Evolutionary conservation across 2,888 invertebrate genomes (phyloP), one percentile per base, ranked within the genome.

Genomic region (Chrysolina americana): DNA sequence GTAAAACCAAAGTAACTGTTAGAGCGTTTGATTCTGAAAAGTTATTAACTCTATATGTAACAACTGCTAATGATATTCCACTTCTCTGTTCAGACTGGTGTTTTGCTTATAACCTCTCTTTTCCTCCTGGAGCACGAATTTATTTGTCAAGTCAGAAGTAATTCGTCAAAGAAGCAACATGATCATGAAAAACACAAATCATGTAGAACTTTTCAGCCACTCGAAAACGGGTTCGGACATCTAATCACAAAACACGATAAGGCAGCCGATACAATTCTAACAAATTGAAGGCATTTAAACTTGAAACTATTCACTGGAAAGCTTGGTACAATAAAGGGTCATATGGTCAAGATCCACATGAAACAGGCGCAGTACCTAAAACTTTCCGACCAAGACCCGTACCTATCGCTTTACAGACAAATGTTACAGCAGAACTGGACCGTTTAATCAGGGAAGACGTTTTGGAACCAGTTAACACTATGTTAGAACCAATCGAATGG

Each of bases 321-420:
- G 10, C 15, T 73, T 13, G 69, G 69, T 15, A 41, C 47, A 23
- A 69, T 73, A 4, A 68, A 69, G 41, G 59, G 63, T 4, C 63
- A 69, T 50, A 41, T 41, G 19, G 63, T 41, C 13, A 68, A 69
- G 48, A 63, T 73, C 15, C 73, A 69, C 28, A 73, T 68, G 23
- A 68, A 59, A 23, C 10, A 19, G n/a, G 64, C 8, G 69, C 36
- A 69, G 28, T 15, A 23, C 73, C 69, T 6, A 62, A 53, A 21
- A 59, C 44, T 23, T 59, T 73, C 1, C 17, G 59, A 23, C 69
- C 73, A n/a, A 36, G 62, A 44, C 68, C 69, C 5, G 63, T 73
- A 13, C 62, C 69, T 23, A 59, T 73, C 15, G 69, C 78, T 21
- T 62, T 80, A 44, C 77, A 77, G 50, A 21, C 13, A 13, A 10